A percentile compares a stretch with the other conserved stretches of the same genome.
phyloP scores from a whole-genome alignment of 2,797 vertebrate genomes.

The Anabas testudineus region DNA sequence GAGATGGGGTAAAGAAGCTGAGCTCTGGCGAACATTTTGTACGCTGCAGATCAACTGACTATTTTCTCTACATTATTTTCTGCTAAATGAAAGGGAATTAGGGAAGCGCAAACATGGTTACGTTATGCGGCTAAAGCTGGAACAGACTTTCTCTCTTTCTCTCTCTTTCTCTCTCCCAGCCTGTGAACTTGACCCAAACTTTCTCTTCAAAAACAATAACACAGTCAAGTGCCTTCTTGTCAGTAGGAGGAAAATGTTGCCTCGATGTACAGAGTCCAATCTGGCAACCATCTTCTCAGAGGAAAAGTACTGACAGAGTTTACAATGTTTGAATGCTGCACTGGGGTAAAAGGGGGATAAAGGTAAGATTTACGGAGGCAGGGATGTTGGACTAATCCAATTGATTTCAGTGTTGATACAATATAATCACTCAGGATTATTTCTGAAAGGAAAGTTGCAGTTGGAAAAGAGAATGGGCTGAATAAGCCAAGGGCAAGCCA shows the following conservation, averaged over 20 bases:
- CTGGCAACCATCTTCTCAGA: constrained; percentile 59
- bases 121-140: constrained; percentile 70
- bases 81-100: constrained; percentile 80
- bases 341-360: constrained; percentile 51
- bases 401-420: constrained; percentile 68
- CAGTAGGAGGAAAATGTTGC: constrained; percentile 69
- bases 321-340: constrained; percentile 33
- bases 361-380: constrained; percentile 62
- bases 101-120: constrained; percentile 73
- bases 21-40: constrained; percentile 59
- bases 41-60: constrained; percentile 59
- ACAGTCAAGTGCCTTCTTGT: constrained; percentile 72
- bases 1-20: constrained; percentile 58
- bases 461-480: constrained; percentile 13
- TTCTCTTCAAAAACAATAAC: constrained; percentile 79
- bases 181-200: constrained; percentile 73
- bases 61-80: no score
- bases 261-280: constrained; percentile 59
- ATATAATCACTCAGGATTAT: constrained; percentile 63
- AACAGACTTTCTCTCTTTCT: constrained; percentile 51
- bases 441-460: constrained; percentile 44
- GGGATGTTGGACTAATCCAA: constrained; percentile 60
- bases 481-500: constrained; percentile 34
- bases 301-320: constrained; percentile 61
- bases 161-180: constrained; percentile 51